Evolutionary conservation across 2,888 invertebrate species (phyloP), one percentile per base, ranked within the genome.

Genomic region (Drosophila nr. medialis): DNA sequence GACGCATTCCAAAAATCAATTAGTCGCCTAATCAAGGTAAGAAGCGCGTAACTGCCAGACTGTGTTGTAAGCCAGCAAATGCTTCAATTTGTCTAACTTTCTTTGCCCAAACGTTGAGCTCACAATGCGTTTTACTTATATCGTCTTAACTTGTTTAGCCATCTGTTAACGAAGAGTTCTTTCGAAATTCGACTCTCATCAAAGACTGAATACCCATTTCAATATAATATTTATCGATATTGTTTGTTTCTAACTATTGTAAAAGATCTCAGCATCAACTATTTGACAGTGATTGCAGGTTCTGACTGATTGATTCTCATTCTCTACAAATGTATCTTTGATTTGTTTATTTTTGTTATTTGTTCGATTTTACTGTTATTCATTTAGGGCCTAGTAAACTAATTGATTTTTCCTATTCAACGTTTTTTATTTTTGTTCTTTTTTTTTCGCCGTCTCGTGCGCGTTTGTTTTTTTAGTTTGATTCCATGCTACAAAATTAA

Each of bases 401-500:
- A 18, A 18, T 36, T 24, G 24, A 18, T 0, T 54, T 48, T 48
- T 18, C 13, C 11, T 11, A 21, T 13, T 13, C 6, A 11, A 13
- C 3, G 5, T 32, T n/a, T 11, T 42, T 24, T 13, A 24, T 11
- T 13, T 8, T 2, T 29, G 5, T 29, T 29, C 24, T 24, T 36
- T 48, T 27, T 29, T 48, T 27, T 45, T 42, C 11, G 21, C 4
- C 21, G 29, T 45, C 45, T 45, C 45, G 45, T 24, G 15, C 21
- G 27, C 45, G 24, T 36, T 48, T 70, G 34, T 24, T 24, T 29
- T 29, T 34, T 15, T n/a, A 8, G 15, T 45, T 45, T 45, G n/a
- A 15, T 53, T 72, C 63, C 51, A 72, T 66, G 66, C 67, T 32
- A 66, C 24, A 38, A 45, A 45, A 24, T 55, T 29, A 21, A 42